Percentiles rank a stretch among this genome's conserved stretches.
Evolutionary conservation across 2,797 vertebrate species (phyloP).

Genomic region (Alfaro cultratus): DNA sequence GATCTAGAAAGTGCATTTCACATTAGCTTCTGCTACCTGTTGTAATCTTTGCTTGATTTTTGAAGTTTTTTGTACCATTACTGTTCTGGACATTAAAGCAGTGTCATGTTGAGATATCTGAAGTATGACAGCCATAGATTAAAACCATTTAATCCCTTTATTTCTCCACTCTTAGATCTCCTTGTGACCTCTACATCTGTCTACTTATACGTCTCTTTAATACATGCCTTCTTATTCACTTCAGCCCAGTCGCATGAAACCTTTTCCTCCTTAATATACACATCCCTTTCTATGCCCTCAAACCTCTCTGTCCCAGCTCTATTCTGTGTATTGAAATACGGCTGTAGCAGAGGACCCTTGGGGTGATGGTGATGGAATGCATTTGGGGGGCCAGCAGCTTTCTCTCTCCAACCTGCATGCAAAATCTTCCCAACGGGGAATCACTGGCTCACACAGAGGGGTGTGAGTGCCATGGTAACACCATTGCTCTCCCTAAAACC

Average conservation of each 20-base stretch:
- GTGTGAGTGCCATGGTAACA: conserved; percentile 71
- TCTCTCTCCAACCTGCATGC: conserved; percentile 72
- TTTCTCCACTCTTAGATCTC: conserved; percentile 37
- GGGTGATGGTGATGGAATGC: conserved; percentile 80
- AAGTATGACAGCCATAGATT: conserved; percentile 59
- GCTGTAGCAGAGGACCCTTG: conserved; percentile 72
- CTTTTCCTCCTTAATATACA: conserved; percentile 44
- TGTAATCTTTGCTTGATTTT: conserved; percentile 51
- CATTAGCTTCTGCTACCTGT: conserved; percentile 46
- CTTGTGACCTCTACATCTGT: conserved; percentile 35
- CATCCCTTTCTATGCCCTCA: conserved; percentile 46
- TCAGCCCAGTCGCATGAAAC: conserved; percentile 46
- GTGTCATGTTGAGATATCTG: conserved; percentile 58
- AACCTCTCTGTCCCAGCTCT: conserved; percentile 50
- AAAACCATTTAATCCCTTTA: conserved; percentile 61
- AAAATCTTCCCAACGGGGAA: conserved; percentile 78
- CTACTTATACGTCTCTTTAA: conserved; percentile 46
- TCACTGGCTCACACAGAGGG: conserved; percentile 69
- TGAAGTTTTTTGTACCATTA: conserved; percentile 43
- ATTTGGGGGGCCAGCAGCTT: conserved; percentile 73
- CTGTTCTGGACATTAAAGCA: conserved; percentile 19
- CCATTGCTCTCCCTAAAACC: conserved; percentile 66
- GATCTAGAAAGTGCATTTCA: not conserved
- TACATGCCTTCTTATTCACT: conserved; percentile 47
- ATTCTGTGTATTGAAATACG: conserved; percentile 58